These are phyloP conservation scores for Heteromormyrus szaboi DNA, from an alignment of 2,797 vertebrate genomes.

Conservation along the genomic window DNA sequence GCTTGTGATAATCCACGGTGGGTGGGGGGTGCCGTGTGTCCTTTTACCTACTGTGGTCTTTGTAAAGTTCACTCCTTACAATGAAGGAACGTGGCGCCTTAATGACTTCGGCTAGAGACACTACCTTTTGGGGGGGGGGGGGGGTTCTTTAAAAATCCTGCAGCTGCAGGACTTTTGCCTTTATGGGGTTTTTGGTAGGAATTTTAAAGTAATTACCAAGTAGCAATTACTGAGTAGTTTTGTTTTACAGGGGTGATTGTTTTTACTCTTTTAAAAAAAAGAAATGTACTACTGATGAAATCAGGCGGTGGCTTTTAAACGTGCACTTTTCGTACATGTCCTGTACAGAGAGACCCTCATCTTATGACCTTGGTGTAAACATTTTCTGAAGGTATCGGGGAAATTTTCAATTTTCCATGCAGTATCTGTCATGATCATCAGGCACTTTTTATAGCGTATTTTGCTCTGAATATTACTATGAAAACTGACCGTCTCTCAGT, in stretches of 20 bases:
- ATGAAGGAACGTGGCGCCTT: background rate
- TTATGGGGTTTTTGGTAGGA: background rate
- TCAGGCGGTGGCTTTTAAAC: background rate
- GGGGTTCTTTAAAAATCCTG: background rate
- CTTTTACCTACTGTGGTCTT: background rate
- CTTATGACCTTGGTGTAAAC: background rate
- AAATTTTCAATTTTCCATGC: background rate
- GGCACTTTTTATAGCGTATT: background rate
- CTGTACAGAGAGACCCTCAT: background rate
- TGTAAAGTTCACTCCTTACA: background rate
- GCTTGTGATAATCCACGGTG: background rate
- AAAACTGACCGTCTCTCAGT: background rate
- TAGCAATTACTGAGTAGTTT: background rate
- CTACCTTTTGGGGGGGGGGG: background rate
- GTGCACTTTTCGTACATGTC: background rate
- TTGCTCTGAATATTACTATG: background rate
- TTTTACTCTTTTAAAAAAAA: background rate
- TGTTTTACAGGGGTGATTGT: background rate
- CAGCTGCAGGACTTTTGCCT: background rate
- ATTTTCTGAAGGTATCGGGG: background rate
- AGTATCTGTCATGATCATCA: background rate
- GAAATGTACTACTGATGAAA: background rate
- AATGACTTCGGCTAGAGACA: background rate
- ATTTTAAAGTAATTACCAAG: background rate
- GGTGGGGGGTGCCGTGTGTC: background rate